Evolutionary conservation across 2,113 vertebrate species (phyloP).

Genomic region (Salvator merianae): DNA sequence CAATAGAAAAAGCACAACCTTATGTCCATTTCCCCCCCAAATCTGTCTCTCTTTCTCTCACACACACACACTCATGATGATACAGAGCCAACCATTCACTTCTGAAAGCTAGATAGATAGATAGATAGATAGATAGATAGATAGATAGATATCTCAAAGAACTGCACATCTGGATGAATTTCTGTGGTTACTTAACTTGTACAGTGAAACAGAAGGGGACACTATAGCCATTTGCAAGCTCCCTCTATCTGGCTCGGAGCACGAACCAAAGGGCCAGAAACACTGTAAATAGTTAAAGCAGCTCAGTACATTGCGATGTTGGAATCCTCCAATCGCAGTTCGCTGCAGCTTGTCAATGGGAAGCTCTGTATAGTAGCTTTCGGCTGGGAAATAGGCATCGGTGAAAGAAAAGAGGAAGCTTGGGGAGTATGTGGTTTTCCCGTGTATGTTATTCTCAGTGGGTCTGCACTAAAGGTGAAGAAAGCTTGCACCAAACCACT

Average conservation of each 20-base stretch:
- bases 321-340: background rate
- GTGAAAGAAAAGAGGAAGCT: background rate
- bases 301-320: background rate
- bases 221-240: background rate
- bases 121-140: too few relatives aligned
- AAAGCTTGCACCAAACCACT: slow-evolving; percentile 29
- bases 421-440: background rate
- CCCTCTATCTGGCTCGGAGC: background rate
- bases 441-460: slow-evolving; percentile 20
- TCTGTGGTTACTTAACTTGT: background rate
- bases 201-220: slow-evolving; percentile 8
- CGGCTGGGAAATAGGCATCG: slow-evolving; percentile 15
- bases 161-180: background rate
- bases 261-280: slow-evolving; percentile 7
- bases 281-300: background rate
- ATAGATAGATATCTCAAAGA: background rate
- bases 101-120: too few relatives aligned
- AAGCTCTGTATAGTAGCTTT: background rate
- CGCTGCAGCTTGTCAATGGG: slow-evolving; percentile 9
- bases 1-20: background rate
- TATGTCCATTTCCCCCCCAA: background rate
- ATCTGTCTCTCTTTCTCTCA: background rate
- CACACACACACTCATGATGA: background rate
- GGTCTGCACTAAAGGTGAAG: slow-evolving; percentile 25
- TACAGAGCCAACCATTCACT: background rate